Evolutionary conservation across 2,797 vertebrate species (phyloP).

Genomic region (Tiaroga cobitis): DNA sequence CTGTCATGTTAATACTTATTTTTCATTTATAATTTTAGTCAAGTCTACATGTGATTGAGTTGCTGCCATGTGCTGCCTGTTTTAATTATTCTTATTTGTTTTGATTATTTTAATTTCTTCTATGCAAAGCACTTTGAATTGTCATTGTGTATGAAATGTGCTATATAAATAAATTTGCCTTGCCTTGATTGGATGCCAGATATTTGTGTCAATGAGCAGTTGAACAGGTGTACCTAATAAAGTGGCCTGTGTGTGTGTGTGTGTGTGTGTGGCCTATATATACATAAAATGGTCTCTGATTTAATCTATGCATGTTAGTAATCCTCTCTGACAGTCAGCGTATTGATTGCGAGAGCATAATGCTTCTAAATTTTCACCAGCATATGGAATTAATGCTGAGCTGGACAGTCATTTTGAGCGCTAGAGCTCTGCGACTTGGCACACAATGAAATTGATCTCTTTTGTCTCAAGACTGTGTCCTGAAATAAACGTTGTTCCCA

Average conservation of each 20-base stretch:
- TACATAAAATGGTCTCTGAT: too few species aligned
- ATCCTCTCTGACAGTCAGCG: neutral
- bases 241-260: too few species aligned
- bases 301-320: neutral
- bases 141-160: too few species aligned
- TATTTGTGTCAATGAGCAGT: too few species aligned
- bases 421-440: conserved; percentile 28
- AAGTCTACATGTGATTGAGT: neutral
- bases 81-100: too few species aligned
- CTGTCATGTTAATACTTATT: neutral
- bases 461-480: conserved; percentile 33
- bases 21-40: neutral
- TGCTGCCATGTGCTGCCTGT: too few species aligned
- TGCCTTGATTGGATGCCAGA: neutral
- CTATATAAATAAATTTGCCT: too few species aligned
- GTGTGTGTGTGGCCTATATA: too few species aligned
- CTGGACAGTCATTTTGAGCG: conserved; percentile 15
- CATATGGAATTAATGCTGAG: conserved; percentile 5
- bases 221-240: neutral
- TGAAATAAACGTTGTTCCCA: conserved; percentile 12
- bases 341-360: neutral
- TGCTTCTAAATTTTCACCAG: neutral
- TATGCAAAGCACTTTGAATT: too few species aligned
- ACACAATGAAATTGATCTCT: conserved; percentile 48
- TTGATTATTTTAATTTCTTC: too few species aligned